phyloP scores from a whole-genome alignment of 1,140 invertebrate species.

The Drosophila lacteicornis region DNA sequence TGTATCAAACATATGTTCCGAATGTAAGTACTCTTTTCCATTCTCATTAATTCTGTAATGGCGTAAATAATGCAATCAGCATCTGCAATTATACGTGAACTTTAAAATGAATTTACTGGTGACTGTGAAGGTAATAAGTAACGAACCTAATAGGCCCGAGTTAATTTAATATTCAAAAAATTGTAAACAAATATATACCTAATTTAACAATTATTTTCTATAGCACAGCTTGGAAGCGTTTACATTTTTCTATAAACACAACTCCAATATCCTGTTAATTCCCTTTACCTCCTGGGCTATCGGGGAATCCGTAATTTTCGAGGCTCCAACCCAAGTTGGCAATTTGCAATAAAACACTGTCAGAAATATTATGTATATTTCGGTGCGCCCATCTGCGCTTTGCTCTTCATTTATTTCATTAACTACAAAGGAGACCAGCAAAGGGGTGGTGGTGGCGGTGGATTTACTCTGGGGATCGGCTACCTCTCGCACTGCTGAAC shows the following conservation, averaged over 20 bases:
- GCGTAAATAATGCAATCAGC: constrained; percentile 7
- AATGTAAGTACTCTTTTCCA: background rate
- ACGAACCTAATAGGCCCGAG: too few relatives aligned
- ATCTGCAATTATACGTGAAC: background rate
- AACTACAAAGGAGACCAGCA: constrained; percentile 52
- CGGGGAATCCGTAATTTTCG: constrained; percentile 5
- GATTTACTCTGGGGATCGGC: background rate
- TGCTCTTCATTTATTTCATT: constrained; percentile 77
- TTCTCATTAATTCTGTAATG: constrained; percentile 2
- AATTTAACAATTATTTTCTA: background rate
- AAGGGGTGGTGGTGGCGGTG: constrained; percentile 1
- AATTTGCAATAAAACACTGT: constrained; percentile 61
- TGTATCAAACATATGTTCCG: constrained; percentile 26
- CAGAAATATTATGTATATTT: constrained; percentile 55
- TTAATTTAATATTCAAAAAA: background rate
- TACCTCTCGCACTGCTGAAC: constrained; percentile 37
- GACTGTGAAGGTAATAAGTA: background rate
- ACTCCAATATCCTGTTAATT: constrained; percentile 11
- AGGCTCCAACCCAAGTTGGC: constrained; percentile 18
- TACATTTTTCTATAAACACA: background rate
- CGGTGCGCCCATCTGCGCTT: constrained; percentile 47
- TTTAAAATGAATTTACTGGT: background rate
- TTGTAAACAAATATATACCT: too few relatives aligned
- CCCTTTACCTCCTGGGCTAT: constrained; percentile 11
- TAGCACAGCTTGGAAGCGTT: background rate